Evolutionary conservation across 2,888 invertebrate species (phyloP).

Genomic region (Xestia ashworthii): DNA sequence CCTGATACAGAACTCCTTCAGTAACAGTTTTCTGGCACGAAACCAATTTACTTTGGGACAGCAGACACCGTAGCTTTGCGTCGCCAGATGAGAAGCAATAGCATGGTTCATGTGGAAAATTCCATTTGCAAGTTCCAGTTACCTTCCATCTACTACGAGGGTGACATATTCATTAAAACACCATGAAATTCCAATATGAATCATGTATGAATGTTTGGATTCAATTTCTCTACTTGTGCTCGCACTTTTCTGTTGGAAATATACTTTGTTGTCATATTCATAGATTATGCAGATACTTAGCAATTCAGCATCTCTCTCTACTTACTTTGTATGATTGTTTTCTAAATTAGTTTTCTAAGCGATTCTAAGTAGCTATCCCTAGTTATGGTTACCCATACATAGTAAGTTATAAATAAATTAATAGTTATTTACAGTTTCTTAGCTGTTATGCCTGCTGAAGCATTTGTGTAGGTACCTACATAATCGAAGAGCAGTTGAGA

Average conservation of each 20-base stretch:
- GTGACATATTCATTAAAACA: constrained; percentile 32
- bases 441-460: no score
- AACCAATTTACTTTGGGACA: background rate
- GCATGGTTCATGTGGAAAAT: constrained; percentile 37
- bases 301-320: background rate
- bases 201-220: constrained; percentile 48
- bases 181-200: constrained; percentile 47
- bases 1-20: background rate
- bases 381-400: background rate
- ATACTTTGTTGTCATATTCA: constrained; percentile 39
- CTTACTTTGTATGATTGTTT: constrained; percentile 43
- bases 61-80: background rate
- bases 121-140: constrained; percentile 20
- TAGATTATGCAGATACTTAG: constrained; percentile 25
- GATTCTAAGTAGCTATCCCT: background rate
- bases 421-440: no score
- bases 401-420: no score
- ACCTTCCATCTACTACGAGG: background rate
- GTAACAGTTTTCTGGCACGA: background rate
- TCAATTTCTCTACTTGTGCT: constrained; percentile 36
- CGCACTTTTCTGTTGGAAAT: background rate
- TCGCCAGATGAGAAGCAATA: constrained; percentile 23
- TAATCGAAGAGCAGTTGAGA: no score
- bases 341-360: constrained; percentile 6
- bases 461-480: no score